These are phyloP conservation scores for Agrotis ipsilon DNA, from an alignment of 2,888 invertebrate species.

Conservation along the genomic window DNA sequence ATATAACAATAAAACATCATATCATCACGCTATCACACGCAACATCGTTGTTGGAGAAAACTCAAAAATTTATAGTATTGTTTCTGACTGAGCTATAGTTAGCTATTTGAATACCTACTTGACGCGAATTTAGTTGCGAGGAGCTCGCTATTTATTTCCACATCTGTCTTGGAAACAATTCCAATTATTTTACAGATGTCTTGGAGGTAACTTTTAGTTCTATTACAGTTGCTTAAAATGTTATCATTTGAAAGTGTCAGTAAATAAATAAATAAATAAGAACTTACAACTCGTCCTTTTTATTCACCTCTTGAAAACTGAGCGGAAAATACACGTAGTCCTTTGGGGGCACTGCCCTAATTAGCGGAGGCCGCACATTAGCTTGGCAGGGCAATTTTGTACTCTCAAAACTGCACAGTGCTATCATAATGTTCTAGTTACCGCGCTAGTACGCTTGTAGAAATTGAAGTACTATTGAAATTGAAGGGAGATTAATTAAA, in stretches of 20 bases:
- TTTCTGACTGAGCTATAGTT: slow-evolving; percentile 12
- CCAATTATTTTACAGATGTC: slow-evolving; percentile 1
- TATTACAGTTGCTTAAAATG: too few species aligned
- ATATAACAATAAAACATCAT: too few species aligned
- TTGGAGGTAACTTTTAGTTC: too few species aligned
- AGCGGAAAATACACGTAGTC: slow-evolving; percentile 12
- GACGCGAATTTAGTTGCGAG: slow-evolving; percentile 11
- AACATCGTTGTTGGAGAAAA: background rate
- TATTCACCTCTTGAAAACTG: slow-evolving; percentile 8
- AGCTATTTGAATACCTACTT: slow-evolving; percentile 11
- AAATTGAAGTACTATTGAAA: background rate
- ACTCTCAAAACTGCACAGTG: slow-evolving; percentile 16
- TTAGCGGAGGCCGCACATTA: slow-evolving; percentile 32
- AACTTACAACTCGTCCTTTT: slow-evolving; percentile 3
- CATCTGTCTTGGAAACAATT: slow-evolving; percentile 7
- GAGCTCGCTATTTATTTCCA: slow-evolving; percentile 25
- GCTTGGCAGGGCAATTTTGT: slow-evolving; percentile 28
- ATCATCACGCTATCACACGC: background rate
- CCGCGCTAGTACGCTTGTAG: slow-evolving; percentile 1
- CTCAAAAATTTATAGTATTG: slow-evolving; percentile 1
- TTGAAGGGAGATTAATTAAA: background rate
- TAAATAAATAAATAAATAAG: slow-evolving; percentile 3
- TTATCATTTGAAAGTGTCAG: background rate
- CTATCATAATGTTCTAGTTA: slow-evolving; percentile 4
- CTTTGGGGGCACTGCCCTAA: slow-evolving; percentile 28